These are phyloP conservation scores for Bibio marci DNA, from an alignment of 2,888 invertebrate species.

Conservation along the genomic window DNA sequence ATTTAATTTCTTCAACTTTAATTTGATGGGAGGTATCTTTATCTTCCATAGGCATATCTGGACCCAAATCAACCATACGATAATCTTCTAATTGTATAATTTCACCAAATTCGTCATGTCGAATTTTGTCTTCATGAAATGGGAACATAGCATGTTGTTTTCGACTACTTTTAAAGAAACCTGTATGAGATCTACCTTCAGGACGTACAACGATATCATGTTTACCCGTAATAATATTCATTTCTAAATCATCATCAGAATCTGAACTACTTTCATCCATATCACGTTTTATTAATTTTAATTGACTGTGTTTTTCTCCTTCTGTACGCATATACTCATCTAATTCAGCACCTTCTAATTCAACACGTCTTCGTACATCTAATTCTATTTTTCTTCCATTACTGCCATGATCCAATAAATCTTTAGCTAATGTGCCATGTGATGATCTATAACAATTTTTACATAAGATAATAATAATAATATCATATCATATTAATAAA, in stretches of 20 bases:
- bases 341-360: conserved; percentile 59
- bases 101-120: conserved; percentile 93
- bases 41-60: conserved; percentile 14
- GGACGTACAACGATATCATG: conserved; percentile 80
- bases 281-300: conserved; percentile 33
- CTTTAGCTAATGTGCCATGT: conserved; percentile 63
- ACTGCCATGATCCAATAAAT: conserved; percentile 60
- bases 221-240: conserved; percentile 66
- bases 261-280: conserved; percentile 60
- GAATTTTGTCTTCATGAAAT: conserved; percentile 76
- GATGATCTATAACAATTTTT: conserved; percentile 53
- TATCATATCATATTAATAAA: not conserved
- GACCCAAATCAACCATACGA: conserved; percentile 53
- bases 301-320: conserved; percentile 31
- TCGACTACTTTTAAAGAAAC: conserved; percentile 76
- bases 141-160: conserved; percentile 96
- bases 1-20: conserved; percentile 13
- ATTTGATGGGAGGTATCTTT: conserved; percentile 13
- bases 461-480: not conserved
- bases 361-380: conserved; percentile 48
- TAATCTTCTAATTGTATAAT: conserved; percentile 86
- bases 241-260: conserved; percentile 65
- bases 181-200: conserved; percentile 47
- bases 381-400: conserved; percentile 51
- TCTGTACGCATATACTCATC: conserved; percentile 57